A percentile compares a stretch with the other conserved stretches of the same genome.
phyloP scores from a whole-genome alignment of 2,797 vertebrate species.

The Pteropus rufus region DNA sequence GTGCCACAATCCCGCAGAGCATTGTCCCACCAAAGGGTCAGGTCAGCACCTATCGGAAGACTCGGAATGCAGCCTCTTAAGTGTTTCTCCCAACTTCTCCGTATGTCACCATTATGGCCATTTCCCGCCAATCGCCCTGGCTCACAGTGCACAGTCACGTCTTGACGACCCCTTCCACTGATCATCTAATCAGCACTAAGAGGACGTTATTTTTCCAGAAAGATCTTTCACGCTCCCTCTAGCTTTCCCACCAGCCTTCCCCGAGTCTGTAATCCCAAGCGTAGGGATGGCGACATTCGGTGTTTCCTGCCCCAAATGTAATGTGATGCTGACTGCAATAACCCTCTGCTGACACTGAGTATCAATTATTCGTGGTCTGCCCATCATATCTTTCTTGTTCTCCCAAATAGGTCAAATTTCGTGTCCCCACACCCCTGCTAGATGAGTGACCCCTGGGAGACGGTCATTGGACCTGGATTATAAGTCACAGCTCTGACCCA shows the following conservation, averaged over 20 bases:
- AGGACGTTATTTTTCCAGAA: neutral
- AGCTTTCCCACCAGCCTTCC: neutral
- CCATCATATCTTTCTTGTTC: neutral
- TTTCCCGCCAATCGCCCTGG: neutral
- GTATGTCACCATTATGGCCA: too few relatives aligned
- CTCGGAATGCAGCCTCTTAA: too few relatives aligned
- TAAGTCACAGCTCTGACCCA: neutral
- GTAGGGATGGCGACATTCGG: neutral
- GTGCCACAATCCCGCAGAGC: neutral
- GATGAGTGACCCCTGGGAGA: neutral
- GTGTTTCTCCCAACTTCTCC: neutral
- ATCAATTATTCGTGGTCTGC: accelerated
- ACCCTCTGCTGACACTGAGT: neutral
- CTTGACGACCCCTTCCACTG: neutral
- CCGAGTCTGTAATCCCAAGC: neutral
- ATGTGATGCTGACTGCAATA: neutral
- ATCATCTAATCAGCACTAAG: neutral
- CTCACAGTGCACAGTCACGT: neutral
- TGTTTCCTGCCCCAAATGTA: neutral
- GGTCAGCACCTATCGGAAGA: neutral
- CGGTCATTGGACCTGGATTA: neutral
- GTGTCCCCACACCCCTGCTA: too few relatives aligned
- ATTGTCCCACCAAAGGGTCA: too few relatives aligned
- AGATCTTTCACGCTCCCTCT: neutral
- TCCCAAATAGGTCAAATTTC: accelerated